These are phyloP conservation scores for Polyergus mexicanus DNA, from an alignment of 1,140 invertebrate species.

Conservation along the genomic window DNA sequence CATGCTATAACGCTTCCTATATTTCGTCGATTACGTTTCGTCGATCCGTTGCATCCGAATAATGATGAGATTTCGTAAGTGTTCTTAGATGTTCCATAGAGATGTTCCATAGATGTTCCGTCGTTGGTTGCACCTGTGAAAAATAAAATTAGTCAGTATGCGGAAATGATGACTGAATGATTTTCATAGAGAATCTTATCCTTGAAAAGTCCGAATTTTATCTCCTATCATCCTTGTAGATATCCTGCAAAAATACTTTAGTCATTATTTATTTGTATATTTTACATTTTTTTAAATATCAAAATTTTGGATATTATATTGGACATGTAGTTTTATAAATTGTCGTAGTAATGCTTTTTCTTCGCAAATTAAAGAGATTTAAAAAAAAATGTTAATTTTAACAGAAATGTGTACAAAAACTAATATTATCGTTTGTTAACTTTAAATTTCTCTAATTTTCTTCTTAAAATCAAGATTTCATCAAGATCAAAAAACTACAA, in stretches of 20 bases:
- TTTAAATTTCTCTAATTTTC: background rate
- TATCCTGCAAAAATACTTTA: slow-evolving; percentile 9
- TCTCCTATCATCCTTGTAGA: background rate
- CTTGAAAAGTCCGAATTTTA: background rate
- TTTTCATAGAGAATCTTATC: background rate
- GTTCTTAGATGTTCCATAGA: background rate
- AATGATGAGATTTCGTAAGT: background rate
- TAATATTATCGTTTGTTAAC: background rate
- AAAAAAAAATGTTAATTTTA: background rate
- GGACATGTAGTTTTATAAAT: background rate
- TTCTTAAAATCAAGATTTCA: slow-evolving; percentile 4
- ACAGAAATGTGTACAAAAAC: background rate
- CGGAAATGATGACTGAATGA: slow-evolving; percentile 45
- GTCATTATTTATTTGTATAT: background rate
- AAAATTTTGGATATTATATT: background rate
- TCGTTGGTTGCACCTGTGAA: slow-evolving; percentile 68
- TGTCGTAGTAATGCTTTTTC: background rate
- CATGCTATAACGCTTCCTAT: background rate
- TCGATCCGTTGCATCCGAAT: background rate
- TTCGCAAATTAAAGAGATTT: background rate
- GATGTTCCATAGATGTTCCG: too few species aligned
- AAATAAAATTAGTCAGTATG: slow-evolving; percentile 70
- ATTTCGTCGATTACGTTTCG: background rate
- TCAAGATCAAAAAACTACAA: background rate
- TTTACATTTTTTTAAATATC: slow-evolving; percentile 9